A percentile compares a stretch with the other conserved stretches of the same genome.
These are phyloP conservation scores for Drosophila niveifrons DNA, from an alignment of 2,888 invertebrate genomes.

Conservation along the genomic window DNA sequence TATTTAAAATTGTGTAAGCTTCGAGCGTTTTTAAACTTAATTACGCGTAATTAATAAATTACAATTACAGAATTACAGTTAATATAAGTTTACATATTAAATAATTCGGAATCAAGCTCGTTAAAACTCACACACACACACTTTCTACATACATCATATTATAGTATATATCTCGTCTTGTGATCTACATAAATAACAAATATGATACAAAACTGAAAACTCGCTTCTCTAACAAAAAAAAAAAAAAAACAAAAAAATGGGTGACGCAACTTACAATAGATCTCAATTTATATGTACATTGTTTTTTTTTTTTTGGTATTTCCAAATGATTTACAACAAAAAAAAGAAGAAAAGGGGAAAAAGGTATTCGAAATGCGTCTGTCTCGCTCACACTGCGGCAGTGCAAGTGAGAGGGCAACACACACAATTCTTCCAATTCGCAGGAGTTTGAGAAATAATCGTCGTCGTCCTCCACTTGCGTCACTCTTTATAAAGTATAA, in stretches of 20 bases:
- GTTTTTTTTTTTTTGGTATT: slow-evolving; percentile 11
- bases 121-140: neutral
- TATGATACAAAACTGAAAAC: slow-evolving; percentile 46
- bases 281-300: slow-evolving; percentile 10
- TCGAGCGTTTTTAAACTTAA: slow-evolving; percentile 11
- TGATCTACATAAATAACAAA: slow-evolving; percentile 50
- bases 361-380: slow-evolving; percentile 1
- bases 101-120: slow-evolving; percentile 25
- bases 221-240: neutral
- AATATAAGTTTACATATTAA: slow-evolving; percentile 12
- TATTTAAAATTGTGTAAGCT: slow-evolving; percentile 9
- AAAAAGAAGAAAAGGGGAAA: slow-evolving; percentile 1
- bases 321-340: slow-evolving; percentile 5
- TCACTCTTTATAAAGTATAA: neutral
- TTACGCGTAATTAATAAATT: slow-evolving; percentile 5
- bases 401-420: no score
- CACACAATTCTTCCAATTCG: neutral
- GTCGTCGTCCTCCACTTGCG: no score
- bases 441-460: no score
- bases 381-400: neutral
- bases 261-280: neutral
- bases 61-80: neutral
- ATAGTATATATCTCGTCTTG: slow-evolving; percentile 1
- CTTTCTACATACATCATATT: neutral
- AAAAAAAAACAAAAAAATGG: slow-evolving; percentile 11